phyloP scores from a whole-genome alignment of 2,797 vertebrate species.

The Pantherophis alleghaniensis region DNA sequence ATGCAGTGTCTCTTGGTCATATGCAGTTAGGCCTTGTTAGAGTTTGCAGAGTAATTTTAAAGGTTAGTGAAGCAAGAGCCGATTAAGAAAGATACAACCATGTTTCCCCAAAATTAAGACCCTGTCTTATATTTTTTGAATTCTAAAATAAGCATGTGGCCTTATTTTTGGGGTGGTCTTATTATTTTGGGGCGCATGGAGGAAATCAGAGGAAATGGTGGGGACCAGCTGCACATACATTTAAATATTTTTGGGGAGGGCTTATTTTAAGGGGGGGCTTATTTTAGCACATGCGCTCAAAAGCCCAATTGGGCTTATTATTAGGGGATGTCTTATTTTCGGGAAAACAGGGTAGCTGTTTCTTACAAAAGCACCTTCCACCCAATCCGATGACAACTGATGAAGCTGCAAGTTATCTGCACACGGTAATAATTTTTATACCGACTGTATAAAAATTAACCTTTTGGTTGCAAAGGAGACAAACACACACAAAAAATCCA shows the following conservation, averaged over 20 bases:
- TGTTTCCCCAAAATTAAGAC: too few relatives aligned
- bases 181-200: too few relatives aligned
- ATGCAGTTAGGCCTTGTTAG: not conserved
- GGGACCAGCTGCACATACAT: too few relatives aligned
- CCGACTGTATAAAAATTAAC: not conserved
- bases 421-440: not conserved
- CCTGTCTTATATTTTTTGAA: too few relatives aligned
- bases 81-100: not conserved
- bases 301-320: too few relatives aligned
- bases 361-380: not conserved
- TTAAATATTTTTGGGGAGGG: too few relatives aligned
- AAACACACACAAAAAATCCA: not conserved
- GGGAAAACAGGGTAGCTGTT: not conserved
- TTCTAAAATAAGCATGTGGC: too few relatives aligned
- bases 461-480: not conserved
- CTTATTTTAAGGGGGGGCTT: too few relatives aligned
- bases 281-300: too few relatives aligned
- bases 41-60: not conserved
- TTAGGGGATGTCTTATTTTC: too few relatives aligned
- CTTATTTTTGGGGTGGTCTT: too few relatives aligned
- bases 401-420: not conserved
- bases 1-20: not conserved
- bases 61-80: not conserved
- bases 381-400: not conserved
- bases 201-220: too few relatives aligned